These are phyloP conservation scores for Aphodius granarius DNA, from an alignment of 2,888 invertebrate genomes.

Conservation along the genomic window DNA sequence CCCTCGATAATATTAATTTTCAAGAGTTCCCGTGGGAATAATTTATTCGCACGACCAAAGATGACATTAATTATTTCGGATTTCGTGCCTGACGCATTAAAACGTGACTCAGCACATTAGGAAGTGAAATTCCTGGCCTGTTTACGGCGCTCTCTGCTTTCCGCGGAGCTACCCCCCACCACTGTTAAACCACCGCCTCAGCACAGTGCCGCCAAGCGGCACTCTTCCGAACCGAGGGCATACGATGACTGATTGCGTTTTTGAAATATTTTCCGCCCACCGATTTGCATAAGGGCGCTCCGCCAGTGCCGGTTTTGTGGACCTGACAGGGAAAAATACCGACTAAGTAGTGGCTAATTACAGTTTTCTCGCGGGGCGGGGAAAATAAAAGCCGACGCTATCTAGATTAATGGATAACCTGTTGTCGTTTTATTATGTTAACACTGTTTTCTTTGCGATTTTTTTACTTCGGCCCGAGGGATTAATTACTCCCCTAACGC, in stretches of 20 bases:
- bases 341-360: conserved; percentile 13
- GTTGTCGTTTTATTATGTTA: conserved; percentile 10
- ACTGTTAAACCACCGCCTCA: background rate
- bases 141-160: conserved; percentile 5
- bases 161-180: background rate
- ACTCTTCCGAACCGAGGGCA: background rate
- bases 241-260: conserved; percentile 10
- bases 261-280: background rate
- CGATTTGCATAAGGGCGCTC: background rate
- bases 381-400: conserved; percentile 2
- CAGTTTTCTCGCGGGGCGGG: background rate
- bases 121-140: conserved; percentile 8
- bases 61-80: conserved; percentile 15
- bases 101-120: conserved; percentile 13
- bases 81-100: conserved; percentile 5
- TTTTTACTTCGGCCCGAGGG: conserved; percentile 2
- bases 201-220: background rate
- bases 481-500: conserved; percentile 1
- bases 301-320: background rate
- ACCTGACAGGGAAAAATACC: conserved; percentile 6
- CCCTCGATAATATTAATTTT: conserved; percentile 11
- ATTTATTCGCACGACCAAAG: conserved; percentile 3
- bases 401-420: conserved; percentile 13
- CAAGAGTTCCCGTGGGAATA: background rate
- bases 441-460: background rate